Base-by-base conservation (phyloP, 1,140 invertebrate species). In the Drosophila ficusphila region DNA sequence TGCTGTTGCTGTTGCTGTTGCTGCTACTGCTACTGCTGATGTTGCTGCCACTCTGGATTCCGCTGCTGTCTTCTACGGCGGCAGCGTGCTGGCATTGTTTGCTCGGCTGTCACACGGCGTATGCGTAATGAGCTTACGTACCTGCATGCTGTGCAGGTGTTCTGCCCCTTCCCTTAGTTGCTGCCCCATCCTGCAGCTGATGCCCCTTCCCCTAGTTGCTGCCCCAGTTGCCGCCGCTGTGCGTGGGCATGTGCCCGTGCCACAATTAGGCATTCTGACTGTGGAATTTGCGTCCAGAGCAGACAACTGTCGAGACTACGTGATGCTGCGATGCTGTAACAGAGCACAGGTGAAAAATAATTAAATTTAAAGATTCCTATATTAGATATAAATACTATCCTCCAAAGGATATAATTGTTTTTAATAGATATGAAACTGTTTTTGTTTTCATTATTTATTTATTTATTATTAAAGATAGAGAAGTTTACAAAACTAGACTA, bases 181-280 rank as follows among this genome's bases (percentile, higher is more conserved):
- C 38, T 11, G 16, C 3, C n/a, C n/a, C n/a, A n/a, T n/a, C n/a
- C n/a, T 19, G 53, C 29, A 46, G 11, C 52, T 69, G 62, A 2
- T 38, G 34, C 14, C 18, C 7, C 11, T 9, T 54, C 31, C 16
- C 29, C 12, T 23, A 71, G 56, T 64, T 39, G 38, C 38, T 11
- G 16, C 3, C n/a, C n/a, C n/a, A n/a, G 34, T 7, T 47, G 12
- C 36, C 42, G 65, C 23, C 23, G 14, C 5, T 49, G 57, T 44
- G 41, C 29, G 52, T 58, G 62, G 67, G 76, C 52, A 58, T 75
- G 71, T 71, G 64, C 42, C 58, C 60, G 27, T 86, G 39, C 60
- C 61, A 78, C 74, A 86, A 86, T 86, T 86, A 86, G 82, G 74
- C 75, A 88, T 86, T 86, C 82, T 64, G 70, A 46, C 74, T 77